These are phyloP conservation scores for Idaea dimidiata DNA, from an alignment of 2,888 invertebrate genomes.

Conservation along the genomic window DNA sequence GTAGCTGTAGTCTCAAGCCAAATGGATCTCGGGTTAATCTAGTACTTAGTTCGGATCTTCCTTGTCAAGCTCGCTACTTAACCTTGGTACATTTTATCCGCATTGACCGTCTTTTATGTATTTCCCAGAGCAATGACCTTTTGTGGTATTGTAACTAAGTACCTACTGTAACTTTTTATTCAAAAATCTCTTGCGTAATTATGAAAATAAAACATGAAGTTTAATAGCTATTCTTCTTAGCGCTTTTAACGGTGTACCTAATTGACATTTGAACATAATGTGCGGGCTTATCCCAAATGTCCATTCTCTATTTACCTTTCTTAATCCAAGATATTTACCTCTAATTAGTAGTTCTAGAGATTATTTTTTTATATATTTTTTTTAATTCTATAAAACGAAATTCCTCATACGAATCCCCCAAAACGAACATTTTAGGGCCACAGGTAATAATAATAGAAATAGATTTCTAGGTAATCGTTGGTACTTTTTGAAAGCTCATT, in stretches of 20 bases:
- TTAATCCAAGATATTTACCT: background rate
- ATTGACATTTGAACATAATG: no score
- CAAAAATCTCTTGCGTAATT: background rate
- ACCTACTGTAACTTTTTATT: no score
- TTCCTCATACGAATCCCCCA: no score
- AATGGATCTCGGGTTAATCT: background rate
- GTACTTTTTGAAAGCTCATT: background rate
- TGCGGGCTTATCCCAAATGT: no score
- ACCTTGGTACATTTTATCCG: background rate
- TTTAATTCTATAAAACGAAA: background rate
- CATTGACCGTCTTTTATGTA: background rate
- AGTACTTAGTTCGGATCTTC: background rate
- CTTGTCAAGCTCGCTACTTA: background rate
- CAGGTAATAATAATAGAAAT: no score
- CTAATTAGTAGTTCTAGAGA: no score
- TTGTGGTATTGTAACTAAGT: background rate
- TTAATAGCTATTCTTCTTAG: background rate
- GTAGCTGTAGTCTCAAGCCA: conserved; percentile 1
- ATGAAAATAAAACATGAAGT: background rate
- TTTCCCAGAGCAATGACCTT: background rate
- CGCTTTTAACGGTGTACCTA: no score
- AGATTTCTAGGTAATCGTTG: no score
- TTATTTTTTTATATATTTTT: background rate
- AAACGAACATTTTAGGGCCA: no score
- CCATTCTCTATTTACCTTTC: background rate